Conservation (phyloP, 2,113 vertebrate species). For the Haplochromis vanheusdeni region DNA sequence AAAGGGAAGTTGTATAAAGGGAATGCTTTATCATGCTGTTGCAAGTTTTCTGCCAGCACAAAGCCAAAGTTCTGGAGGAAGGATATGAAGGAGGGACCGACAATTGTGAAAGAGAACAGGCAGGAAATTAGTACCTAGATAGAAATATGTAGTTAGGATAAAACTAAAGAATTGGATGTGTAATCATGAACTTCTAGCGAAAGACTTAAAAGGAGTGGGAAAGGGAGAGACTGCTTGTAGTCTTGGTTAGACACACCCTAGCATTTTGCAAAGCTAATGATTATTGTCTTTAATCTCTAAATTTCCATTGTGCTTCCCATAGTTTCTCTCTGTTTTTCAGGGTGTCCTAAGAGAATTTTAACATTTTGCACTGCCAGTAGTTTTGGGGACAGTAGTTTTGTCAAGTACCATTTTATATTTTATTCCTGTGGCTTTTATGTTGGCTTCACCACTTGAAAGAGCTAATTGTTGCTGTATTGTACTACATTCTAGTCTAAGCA, state of each 20-base stretch:
- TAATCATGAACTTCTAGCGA: neutral
- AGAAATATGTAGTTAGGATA: neutral
- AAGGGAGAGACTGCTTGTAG: neutral
- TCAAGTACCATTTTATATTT: neutral
- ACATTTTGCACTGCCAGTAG: neutral
- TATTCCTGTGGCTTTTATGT: neutral
- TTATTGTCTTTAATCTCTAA: constrained; percentile 12
- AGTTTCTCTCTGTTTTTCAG: neutral
- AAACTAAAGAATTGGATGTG: neutral
- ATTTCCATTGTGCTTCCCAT: neutral
- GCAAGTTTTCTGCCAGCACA: neutral
- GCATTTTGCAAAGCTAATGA: constrained; percentile 17
- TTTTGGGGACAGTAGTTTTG: neutral
- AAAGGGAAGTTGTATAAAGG: neutral
- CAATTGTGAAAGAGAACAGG: neutral
- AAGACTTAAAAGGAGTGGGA: neutral
- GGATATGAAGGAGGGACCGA: neutral
- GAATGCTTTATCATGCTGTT: neutral
- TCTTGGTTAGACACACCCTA: constrained; percentile 27
- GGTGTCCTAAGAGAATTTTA: neutral
- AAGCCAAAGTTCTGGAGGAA: neutral
- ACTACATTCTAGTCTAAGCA: neutral
- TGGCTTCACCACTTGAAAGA: neutral
- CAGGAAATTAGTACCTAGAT: neutral
- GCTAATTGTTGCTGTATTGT: neutral